phyloP scores from a whole-genome alignment of 2,797 vertebrate species.

The Myotis daubentonii region DNA sequence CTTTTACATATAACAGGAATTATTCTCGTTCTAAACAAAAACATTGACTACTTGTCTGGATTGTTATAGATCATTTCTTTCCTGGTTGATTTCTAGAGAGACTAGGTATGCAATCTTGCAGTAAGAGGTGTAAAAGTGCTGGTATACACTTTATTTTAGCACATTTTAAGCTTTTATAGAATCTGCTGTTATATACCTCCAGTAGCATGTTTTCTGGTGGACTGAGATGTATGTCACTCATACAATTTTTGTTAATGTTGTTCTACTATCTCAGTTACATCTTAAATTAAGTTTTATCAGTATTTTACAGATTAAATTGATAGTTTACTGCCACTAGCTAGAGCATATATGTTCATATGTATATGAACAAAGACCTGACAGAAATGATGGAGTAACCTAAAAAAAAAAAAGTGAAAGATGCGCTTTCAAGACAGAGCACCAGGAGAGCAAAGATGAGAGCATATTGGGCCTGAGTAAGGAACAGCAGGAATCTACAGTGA shows the following conservation, averaged over 20 bases:
- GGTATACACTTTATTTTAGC: not conserved
- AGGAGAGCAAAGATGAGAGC: not conserved
- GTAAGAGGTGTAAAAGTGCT: not conserved
- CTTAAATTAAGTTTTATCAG: not conserved
- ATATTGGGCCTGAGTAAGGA: not conserved
- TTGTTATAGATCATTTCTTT: not conserved
- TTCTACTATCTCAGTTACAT: not conserved
- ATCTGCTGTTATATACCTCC: not conserved
- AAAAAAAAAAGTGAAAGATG: not conserved
- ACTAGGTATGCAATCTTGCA: not conserved
- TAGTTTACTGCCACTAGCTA: not conserved
- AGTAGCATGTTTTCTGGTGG: not conserved
- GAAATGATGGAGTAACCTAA: not conserved
- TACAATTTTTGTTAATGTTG: not conserved
- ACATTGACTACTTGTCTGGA: not conserved
- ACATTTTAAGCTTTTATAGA: not conserved
- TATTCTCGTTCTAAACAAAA: conserved; percentile 3
- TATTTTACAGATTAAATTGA: not conserved
- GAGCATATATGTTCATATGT: not conserved
- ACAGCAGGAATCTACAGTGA: not conserved
- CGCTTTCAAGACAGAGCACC: not conserved
- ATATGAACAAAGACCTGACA: not conserved
- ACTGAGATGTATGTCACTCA: not conserved
- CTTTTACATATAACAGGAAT: not conserved
- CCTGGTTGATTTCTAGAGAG: not conserved